phyloP scores from a whole-genome alignment of 2,113 vertebrate species.

The Cettia cetti region DNA sequence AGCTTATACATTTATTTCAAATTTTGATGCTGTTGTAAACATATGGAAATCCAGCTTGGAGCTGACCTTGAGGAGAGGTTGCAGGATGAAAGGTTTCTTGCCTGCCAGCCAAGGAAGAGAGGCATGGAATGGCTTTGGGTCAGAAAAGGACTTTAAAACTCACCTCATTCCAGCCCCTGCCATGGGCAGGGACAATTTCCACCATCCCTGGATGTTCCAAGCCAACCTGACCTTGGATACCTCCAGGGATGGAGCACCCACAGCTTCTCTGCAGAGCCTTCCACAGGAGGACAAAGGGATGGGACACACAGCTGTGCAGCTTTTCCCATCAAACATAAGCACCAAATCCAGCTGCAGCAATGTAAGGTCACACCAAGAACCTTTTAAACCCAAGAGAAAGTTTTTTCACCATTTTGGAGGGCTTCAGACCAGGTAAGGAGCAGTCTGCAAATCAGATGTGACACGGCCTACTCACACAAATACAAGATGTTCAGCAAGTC shows the following conservation, averaged over 20 bases:
- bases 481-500: background rate
- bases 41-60: rapidly evolving
- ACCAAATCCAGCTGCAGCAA: background rate
- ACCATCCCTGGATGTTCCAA: background rate
- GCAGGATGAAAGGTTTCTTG: background rate
- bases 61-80: background rate
- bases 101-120: background rate
- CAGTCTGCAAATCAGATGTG: background rate
- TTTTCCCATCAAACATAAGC: background rate
- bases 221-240: background rate
- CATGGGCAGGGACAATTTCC: background rate
- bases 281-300: background rate
- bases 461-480: rapidly evolving
- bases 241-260: background rate
- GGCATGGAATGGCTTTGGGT: background rate
- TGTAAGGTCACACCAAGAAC: background rate
- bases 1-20: background rate
- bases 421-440: background rate
- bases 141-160: background rate
- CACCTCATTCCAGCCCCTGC: background rate
- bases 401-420: background rate
- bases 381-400: background rate
- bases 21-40: background rate
- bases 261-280: background rate
- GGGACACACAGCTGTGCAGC: background rate